A percentile compares a stretch with the other conserved stretches of the same genome.
Evolutionary conservation across 2,797 vertebrate species (phyloP).

Genomic region (Chrosomus eos): DNA sequence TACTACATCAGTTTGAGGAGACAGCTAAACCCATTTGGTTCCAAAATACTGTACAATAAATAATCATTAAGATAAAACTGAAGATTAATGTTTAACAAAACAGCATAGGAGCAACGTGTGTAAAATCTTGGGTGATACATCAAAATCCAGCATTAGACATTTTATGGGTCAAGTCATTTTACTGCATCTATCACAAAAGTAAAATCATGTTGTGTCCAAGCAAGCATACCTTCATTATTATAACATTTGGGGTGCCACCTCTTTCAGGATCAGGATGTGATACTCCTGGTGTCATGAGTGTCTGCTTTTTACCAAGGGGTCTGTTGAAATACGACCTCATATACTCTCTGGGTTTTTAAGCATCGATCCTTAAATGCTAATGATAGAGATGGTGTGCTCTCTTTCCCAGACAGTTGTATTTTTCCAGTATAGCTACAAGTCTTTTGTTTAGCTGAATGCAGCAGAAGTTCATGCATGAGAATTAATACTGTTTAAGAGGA

Average conservation of each 20-base stretch:
- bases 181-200: neutral
- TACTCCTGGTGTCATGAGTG: neutral
- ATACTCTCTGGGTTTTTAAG: slow-evolving; percentile 21
- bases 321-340: slow-evolving; percentile 39
- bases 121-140: neutral
- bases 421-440: slow-evolving; percentile 59
- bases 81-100: neutral
- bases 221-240: slow-evolving; percentile 4
- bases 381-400: slow-evolving; percentile 46
- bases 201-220: neutral
- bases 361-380: slow-evolving; percentile 51
- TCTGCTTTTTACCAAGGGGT: slow-evolving; percentile 20
- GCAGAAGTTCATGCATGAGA: slow-evolving; percentile 66
- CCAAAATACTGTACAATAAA: neutral
- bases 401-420: slow-evolving; percentile 56
- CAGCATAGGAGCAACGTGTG: neutral
- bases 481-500: slow-evolving; percentile 79
- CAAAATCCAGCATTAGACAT: neutral
- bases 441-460: slow-evolving; percentile 56
- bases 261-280: slow-evolving; percentile 25
- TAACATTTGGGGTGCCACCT: neutral
- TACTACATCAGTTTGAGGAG: neutral
- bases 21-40: neutral
- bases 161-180: neutral
- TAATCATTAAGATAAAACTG: neutral